Percentiles rank a stretch among this genome's conserved stretches.
phyloP scores from a whole-genome alignment of 2,797 vertebrate genomes.

The Garrulus glandarius region DNA sequence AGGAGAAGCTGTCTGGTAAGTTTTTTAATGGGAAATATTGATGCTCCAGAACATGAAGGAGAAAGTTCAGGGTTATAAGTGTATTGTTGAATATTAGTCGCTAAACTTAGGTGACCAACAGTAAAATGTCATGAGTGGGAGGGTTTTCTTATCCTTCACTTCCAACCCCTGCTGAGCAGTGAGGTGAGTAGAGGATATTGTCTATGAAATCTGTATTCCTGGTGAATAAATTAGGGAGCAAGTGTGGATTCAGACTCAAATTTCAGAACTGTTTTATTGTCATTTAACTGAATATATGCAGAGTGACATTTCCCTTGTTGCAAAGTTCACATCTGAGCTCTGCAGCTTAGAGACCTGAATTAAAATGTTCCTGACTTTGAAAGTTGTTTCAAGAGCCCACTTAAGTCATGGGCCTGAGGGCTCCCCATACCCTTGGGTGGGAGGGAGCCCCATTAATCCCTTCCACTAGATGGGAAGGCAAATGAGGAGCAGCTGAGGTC shows the following conservation, averaged over 20 bases:
- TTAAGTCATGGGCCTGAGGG: neutral
- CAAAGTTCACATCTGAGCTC: neutral
- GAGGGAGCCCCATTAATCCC: neutral
- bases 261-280: neutral
- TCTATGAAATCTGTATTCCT: neutral
- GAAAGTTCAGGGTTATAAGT: neutral
- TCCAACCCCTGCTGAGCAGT: neutral
- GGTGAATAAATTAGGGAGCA: neutral
- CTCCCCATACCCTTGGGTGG: too few species aligned
- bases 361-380: neutral
- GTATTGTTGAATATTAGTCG: neutral
- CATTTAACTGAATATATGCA: neutral
- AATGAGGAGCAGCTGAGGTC: neutral
- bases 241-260: neutral
- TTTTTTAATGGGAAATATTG: neutral
- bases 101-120: neutral
- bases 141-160: neutral
- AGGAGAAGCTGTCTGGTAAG: rapidly evolving
- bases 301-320: rapidly evolving
- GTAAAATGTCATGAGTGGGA: neutral
- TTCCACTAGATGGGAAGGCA: neutral
- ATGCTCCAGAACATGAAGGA: neutral
- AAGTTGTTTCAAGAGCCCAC: neutral
- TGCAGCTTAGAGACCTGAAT: neutral
- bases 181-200: neutral